A percentile compares a stretch with the other conserved stretches of the same genome.
phyloP scores from a whole-genome alignment of 1,140 invertebrate species.

The Wiebesia pumilae region DNA sequence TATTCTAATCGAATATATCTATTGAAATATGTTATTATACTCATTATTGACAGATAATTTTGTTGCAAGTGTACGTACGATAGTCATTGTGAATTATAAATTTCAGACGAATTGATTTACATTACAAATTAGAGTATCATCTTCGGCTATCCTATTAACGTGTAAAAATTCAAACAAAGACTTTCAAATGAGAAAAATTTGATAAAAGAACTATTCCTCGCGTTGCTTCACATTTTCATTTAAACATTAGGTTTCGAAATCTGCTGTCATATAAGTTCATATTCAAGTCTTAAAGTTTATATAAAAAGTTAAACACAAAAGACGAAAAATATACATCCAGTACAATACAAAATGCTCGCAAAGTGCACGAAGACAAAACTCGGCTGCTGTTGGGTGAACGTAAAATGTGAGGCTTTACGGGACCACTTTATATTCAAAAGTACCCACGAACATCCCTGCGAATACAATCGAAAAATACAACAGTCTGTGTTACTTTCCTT shows the following conservation, averaged over 20 bases:
- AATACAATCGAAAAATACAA: conserved; percentile 71
- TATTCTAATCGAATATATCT: too few species aligned
- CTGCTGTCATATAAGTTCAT: neutral
- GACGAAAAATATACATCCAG: neutral
- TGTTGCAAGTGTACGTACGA: too few species aligned
- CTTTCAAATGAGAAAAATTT: too few species aligned
- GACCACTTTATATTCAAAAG: conserved; percentile 69
- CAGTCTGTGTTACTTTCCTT: neutral
- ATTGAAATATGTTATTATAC: too few species aligned
- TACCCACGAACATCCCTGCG: conserved; percentile 63
- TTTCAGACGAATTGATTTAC: too few species aligned
- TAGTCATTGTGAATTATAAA: too few species aligned
- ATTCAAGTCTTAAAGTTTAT: neutral
- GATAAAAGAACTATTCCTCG: too few species aligned
- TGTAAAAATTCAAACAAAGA: too few species aligned
- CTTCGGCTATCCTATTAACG: too few species aligned
- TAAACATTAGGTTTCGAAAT: neutral
- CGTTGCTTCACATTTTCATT: neutral
- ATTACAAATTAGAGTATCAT: too few species aligned
- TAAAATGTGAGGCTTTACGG: neutral
- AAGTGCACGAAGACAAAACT: neutral
- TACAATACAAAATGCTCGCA: neutral
- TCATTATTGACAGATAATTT: too few species aligned
- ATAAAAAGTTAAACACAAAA: conserved; percentile 10
- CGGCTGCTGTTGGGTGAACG: neutral